These are phyloP conservation scores for Wasmannia auropunctata DNA, from an alignment of 1,140 invertebrate species.

Conservation along the genomic window DNA sequence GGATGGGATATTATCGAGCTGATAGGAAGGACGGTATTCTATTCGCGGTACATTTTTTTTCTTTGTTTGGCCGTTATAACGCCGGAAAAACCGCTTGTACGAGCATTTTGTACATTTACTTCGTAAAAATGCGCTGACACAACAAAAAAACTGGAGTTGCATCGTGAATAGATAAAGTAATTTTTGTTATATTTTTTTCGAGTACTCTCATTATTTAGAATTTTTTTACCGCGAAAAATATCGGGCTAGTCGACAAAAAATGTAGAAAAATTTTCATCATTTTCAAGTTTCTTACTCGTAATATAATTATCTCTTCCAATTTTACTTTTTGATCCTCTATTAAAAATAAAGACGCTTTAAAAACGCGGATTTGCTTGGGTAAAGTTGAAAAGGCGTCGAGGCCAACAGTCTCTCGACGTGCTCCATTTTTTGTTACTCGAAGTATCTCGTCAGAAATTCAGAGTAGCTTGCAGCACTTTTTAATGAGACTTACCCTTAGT, in stretches of 20 bases:
- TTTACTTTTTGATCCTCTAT: not conserved
- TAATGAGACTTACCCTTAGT: slow-evolving; percentile 49
- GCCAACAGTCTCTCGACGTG: not conserved
- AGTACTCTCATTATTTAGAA: not conserved
- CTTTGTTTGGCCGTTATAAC: not conserved
- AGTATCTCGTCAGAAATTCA: slow-evolving; percentile 45
- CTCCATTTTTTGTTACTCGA: slow-evolving; percentile 20
- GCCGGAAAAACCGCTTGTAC: not conserved
- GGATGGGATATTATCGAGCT: slow-evolving; percentile 63
- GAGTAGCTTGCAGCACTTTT: slow-evolving; percentile 44
- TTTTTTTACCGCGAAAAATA: not conserved
- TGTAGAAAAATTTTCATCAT: not conserved
- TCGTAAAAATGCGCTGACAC: not conserved
- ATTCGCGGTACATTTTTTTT: slow-evolving; percentile 8
- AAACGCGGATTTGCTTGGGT: not conserved
- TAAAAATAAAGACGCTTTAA: slow-evolving; percentile 3
- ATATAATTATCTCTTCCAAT: not conserved
- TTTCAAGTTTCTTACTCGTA: not conserved
- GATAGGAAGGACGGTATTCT: slow-evolving; percentile 39
- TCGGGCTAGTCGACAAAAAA: not conserved
- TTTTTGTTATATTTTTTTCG: not conserved
- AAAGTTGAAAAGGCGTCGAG: not conserved
- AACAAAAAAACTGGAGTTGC: not conserved
- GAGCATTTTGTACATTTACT: not conserved
- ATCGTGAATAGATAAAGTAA: not conserved